Evolutionary conservation across 2,888 invertebrate species (phyloP).

Genomic region (Diloba caeruleocephala): DNA sequence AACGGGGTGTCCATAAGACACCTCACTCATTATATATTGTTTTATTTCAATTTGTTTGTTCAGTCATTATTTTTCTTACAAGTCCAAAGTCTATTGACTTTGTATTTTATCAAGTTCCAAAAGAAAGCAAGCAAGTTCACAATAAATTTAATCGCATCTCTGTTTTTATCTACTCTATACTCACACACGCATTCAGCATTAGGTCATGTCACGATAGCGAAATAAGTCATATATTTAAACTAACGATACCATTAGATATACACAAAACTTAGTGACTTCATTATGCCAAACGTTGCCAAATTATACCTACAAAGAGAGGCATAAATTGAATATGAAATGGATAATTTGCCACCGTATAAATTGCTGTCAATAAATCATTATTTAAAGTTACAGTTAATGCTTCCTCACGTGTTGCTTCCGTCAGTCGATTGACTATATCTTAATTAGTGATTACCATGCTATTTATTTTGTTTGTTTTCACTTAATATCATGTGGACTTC

Average conservation of each 20-base stretch:
- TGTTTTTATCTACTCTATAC: background rate
- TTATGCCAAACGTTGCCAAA: conserved; percentile 33
- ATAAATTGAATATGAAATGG: conserved; percentile 22
- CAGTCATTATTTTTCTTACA: background rate
- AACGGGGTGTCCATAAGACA: no score
- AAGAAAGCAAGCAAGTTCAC: background rate
- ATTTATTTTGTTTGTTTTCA: conserved; percentile 40
- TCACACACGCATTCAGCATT: conserved; percentile 2
- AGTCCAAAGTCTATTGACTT: background rate
- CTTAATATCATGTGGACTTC: conserved; percentile 9
- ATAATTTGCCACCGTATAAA: conserved; percentile 29
- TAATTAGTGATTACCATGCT: conserved; percentile 33
- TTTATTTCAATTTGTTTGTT: background rate
- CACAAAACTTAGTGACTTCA: conserved; percentile 30
- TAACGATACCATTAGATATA: conserved; percentile 13
- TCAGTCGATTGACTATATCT: conserved; percentile 30
- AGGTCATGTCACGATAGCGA: conserved; percentile 6
- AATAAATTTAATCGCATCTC: background rate
- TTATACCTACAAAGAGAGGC: conserved; percentile 22
- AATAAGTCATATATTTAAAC: conserved; percentile 26
- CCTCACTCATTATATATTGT: no score
- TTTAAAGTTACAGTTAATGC: conserved; percentile 30
- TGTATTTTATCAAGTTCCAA: background rate
- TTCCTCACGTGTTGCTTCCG: conserved; percentile 50
- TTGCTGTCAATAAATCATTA: conserved; percentile 37